Base-by-base conservation (phyloP, 2,888 invertebrate genomes). In the Morpho deidamia region DNA sequence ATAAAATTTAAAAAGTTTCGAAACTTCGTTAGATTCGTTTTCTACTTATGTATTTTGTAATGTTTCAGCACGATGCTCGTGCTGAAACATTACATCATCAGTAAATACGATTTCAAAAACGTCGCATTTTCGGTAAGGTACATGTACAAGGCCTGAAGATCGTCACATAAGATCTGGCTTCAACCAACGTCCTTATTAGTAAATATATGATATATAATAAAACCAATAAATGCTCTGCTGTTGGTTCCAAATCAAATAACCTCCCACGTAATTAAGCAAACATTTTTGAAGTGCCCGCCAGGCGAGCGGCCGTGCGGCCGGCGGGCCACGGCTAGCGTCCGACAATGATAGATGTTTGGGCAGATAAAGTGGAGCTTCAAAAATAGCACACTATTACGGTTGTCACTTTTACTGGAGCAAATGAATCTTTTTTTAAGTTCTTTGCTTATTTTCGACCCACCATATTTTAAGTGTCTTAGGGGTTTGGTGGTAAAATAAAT, bases 371-470 rank as follows among this genome's bases (percentile, higher is more conserved):
- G 37, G 9, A 37, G 48, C 8, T 11, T 12, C 11, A 54, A 54
- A 57, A 50, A 55, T 57, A 55, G 41, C 51, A 38, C 44, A 37
- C 54, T 42, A 51, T 47, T 48, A 56, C 40, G 57, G 53, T 7
- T 48, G 54, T 54, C 54, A 54, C 44, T 54, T 42, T 9, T 49
- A 56, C 46, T 44, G 50, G 12, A 46, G 32, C 14, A 35, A 11
- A 42, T 9, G 1, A 1, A 32, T 11, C n/a, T 33, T 44, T 11
- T 34, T 44, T 34, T 2, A 1, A 9, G 14, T 35, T 10, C 35
- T 8, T 34, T 44, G n/a, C 37, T 37, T 37, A n/a, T 37, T 23
- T 23, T 23, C 3, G 23, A 23, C 23, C 14, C 4, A 14, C 14
- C 14, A 2, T 23, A 23, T 23, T 3, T 23, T 23, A n/a, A n/a